Base-by-base conservation (phyloP, 2,797 vertebrate species). In the Arctocebus calabarensis region DNA sequence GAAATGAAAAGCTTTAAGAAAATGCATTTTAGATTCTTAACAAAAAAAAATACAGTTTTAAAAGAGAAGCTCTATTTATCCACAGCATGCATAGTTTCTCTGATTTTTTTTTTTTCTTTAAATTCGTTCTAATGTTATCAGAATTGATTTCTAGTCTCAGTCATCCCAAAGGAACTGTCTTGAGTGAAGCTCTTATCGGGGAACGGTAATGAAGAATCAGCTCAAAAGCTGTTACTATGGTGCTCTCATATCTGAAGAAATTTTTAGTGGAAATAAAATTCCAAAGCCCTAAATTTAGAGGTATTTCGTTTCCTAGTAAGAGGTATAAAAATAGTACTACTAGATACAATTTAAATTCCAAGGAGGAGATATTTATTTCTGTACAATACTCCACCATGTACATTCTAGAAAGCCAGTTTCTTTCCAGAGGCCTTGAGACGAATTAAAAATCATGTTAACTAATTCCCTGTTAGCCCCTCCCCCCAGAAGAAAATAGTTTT, bases 91-190 rank as follows among this genome's bases (percentile, higher is more conserved):
- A 87, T 82, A 57, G 81, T 95, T 98, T 97, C 91, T 96, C 90
- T 70, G 84, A 92, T 94, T 97, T 94, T 90, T 91, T 66, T 66
- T 75, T 97, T 96, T 97, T 87, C 97, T 98, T 98, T 97, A 98
- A 98, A 98, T 98, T 98, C 97, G 97, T 96, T 98, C 98, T 98
- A 98, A 98, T 98, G 97, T 98, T 98, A 98, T 97, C 97, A 97
- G 96, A 98, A 98, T 98, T 97, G 98, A 98, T 98, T 98, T 98
- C 97, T 97, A 96, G 97, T 98, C 97, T 97, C 92, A 97, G 96
- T 94, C 94, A 96, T 98, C 98, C 98, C 98, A 97, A 88, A 98
- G 98, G 98, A 98, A 98, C 98, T 97, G 97, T 98, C 97, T 98
- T 97, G 97, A 98, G 97, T 97, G 97, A 98, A 96, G 97, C 88